Base-by-base conservation (phyloP, 2,797 vertebrate genomes). In the Myiotriccus ornatus region DNA sequence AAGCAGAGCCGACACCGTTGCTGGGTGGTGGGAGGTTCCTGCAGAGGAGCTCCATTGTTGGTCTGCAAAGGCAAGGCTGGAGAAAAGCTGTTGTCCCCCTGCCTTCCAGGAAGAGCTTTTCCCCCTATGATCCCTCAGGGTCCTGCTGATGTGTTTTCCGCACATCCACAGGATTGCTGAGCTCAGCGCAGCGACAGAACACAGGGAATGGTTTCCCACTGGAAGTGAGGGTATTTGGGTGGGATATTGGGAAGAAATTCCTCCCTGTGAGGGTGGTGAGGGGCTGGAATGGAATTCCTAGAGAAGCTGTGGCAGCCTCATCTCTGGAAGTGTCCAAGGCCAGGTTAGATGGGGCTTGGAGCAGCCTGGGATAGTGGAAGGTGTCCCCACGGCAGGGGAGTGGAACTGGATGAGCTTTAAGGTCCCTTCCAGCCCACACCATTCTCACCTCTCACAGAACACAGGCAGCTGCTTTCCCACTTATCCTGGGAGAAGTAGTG, bases 91-190 rank as follows among this genome's bases (percentile, higher is more conserved):
- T 15, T 2, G 1, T 28, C 32, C 28, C 30, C 19, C 24, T 39
- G n/a, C 70, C 59, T 39, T 81, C 86, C 76, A 81, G 78, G 37
- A 84, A 18, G 7, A 9, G 22, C 32, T 10, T 16, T 71, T 24
- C 27, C n/a, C 37, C 4, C 19, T 6, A 34, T 10, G 62, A 32
- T 37, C 13, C 24, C 77, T 74, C 63, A 8, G 53, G 49, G 44
- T 68, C 44, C 17, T 8, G 5, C 34, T 64, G 21, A 57, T 67
- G 53, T 4, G 0, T 56, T 68, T 41, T 14, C 55, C 2, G 0
- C 46, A 6, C 0, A 0, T 20, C 20, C 41, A 7, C 22, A 9
- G 34, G n/a, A 12, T 20, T 1, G 3, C 3, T 6, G 53, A 49
- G 46, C 43, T 28, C 30, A 16, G 69, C 46, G 3, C 5, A 10